Percentiles rank a stretch among this genome's conserved stretches.
Evolutionary conservation across 64 coral and sea anemone species (phyloP).

Genomic region (Actinia equina): DNA sequence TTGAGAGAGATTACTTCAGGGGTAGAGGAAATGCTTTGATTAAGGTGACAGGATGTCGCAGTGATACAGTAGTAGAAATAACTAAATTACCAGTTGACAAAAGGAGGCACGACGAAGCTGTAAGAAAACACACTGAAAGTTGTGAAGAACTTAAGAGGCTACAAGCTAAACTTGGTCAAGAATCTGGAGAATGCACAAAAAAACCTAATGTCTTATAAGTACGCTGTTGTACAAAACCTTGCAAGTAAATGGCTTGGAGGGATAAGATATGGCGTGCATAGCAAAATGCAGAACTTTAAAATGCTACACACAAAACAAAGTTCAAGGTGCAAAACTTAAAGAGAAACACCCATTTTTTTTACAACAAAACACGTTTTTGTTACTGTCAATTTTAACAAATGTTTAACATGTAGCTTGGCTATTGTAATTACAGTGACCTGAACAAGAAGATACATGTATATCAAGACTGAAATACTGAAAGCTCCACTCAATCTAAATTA

Average conservation of each 20-base stretch:
- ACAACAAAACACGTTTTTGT: no score
- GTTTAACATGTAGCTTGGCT: neutral
- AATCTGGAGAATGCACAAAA: neutral
- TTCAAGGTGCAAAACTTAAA: no score
- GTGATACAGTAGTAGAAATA: neutral
- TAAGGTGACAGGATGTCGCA: neutral
- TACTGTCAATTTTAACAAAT: neutral
- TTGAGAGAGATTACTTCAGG: neutral
- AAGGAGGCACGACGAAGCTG: neutral
- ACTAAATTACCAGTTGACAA: neutral
- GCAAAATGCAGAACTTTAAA: no score
- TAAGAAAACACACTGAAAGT: neutral
- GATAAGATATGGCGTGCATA: no score
- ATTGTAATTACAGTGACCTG: neutral
- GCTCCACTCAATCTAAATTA: no score
- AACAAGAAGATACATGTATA: neutral
- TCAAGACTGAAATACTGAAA: neutral
- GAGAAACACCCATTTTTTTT: no score
- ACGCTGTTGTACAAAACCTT: neutral
- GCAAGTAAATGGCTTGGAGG: no score
- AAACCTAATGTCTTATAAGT: neutral
- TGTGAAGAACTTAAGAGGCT: neutral
- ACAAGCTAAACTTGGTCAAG: neutral
- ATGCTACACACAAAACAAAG: no score
- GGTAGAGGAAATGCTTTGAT: neutral